Percentiles rank a stretch among this genome's conserved stretches.
These are phyloP conservation scores for Mechanitis messenoides DNA, from an alignment of 2,888 invertebrate species.

Conservation along the genomic window DNA sequence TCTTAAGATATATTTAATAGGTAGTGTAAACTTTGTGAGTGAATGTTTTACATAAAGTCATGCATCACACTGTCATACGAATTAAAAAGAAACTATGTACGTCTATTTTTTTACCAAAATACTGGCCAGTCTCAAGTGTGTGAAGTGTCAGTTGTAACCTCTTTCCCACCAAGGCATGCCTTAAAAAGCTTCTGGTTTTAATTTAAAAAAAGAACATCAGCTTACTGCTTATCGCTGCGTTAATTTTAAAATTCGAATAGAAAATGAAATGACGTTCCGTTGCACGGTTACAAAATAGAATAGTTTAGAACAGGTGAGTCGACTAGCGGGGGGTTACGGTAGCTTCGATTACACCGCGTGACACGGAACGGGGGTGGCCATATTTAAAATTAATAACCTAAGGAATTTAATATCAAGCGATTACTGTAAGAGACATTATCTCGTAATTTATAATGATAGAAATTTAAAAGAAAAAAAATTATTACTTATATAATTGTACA, in stretches of 20 bases:
- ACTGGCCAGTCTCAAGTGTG: no score
- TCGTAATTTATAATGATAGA: no score
- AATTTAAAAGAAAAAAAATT: no score
- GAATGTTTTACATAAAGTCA: no score
- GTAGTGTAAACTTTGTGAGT: no score
- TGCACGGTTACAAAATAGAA: slow-evolving; percentile 35
- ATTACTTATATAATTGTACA: no score
- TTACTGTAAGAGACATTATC: no score
- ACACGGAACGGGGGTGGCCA: slow-evolving; percentile 32
- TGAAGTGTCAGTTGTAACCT: no score
- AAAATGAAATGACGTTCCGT: slow-evolving; percentile 39
- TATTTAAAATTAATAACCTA: not conserved
- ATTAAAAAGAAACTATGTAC: slow-evolving; percentile 8
- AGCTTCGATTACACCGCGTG: slow-evolving; percentile 64
- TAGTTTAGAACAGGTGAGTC: slow-evolving; percentile 45
- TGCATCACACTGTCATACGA: no score
- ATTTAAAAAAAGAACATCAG: slow-evolving; percentile 27
- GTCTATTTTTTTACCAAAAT: not conserved
- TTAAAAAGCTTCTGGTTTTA: slow-evolving; percentile 31
- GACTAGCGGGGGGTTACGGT: slow-evolving; percentile 68
- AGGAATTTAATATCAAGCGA: not conserved
- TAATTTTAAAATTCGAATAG: slow-evolving; percentile 39
- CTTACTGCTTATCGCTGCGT: slow-evolving; percentile 24
- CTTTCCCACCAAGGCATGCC: no score
- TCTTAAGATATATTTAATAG: no score